phyloP scores from a whole-genome alignment of 2,113 vertebrate species.

The Phasianus colchicus region DNA sequence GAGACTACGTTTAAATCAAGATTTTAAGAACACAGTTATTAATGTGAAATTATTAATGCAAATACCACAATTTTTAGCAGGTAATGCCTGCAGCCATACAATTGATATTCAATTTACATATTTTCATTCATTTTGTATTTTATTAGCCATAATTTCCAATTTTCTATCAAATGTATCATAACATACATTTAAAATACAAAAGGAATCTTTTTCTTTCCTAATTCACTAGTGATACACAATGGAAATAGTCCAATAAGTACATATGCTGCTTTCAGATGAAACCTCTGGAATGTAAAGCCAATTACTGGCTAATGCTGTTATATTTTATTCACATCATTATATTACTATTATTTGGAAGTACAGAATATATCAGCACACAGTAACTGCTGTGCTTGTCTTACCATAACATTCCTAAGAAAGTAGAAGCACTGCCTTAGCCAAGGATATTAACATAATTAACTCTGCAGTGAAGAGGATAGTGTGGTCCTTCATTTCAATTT shows the following conservation, averaged over 20 bases:
- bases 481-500: neutral
- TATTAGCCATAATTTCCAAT: neutral
- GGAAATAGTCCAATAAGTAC: neutral
- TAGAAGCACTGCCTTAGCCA: neutral
- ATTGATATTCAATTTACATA: neutral
- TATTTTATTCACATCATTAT: neutral
- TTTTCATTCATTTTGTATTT: neutral
- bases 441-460: neutral
- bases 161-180: neutral
- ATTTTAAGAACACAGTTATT: neutral
- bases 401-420: neutral
- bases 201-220: neutral
- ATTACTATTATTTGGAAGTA: neutral
- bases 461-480: neutral
- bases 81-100: neutral
- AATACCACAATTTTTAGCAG: neutral
- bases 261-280: neutral
- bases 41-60: neutral
- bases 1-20: neutral
- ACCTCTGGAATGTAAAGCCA: neutral
- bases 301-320: neutral
- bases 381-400: slow-evolving; percentile 21
- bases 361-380: neutral
- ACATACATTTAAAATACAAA: neutral
- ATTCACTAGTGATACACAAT: neutral